Conservation (phyloP, 2,113 vertebrate genomes). For the Macaca fascicularis region T2T-MFA8v1.1 NC_088380.1:130040501-130041000, state of each 20-base stretch:
- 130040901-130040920: background rate
- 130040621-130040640: background rate
- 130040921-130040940: background rate
- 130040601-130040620: background rate
- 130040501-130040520: background rate
- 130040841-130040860: background rate
- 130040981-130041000: background rate
- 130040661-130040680: background rate
- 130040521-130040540: background rate
- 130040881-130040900: background rate
- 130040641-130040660: background rate
- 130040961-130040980: background rate
- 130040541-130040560: constrained; percentile 1
- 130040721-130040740: background rate
- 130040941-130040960: background rate
- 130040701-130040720: background rate
- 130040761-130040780: background rate
- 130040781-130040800: background rate
- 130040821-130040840: background rate
- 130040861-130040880: background rate
- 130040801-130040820: background rate
- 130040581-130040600: background rate
- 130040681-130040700: background rate
- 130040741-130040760: background rate
- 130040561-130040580: background rate